Percentiles rank a stretch among this genome's conserved stretches.
phyloP scores from a whole-genome alignment of 2,113 vertebrate genomes.

The Theristicus caerulescens region DNA sequence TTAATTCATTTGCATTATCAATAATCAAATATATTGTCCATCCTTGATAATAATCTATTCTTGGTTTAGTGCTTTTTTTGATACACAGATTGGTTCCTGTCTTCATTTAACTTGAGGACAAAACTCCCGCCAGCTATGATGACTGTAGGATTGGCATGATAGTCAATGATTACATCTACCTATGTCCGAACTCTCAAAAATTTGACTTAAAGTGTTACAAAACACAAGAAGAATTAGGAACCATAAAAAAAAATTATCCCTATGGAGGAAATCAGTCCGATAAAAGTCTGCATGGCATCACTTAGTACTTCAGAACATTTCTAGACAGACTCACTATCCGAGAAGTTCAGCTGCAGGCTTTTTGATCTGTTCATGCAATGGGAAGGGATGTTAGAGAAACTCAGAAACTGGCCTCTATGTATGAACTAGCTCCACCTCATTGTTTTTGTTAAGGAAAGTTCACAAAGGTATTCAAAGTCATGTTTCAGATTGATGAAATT shows the following conservation, averaged over 20 bases:
- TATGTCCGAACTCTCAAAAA: not conserved
- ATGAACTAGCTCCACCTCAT: not conserved
- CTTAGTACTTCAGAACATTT: not conserved
- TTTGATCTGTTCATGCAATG: not conserved
- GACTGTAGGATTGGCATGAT: not conserved
- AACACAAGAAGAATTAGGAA: not conserved
- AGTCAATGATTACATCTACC: not conserved
- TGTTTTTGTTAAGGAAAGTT: not conserved
- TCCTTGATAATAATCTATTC: not conserved
- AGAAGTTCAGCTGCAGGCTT: not conserved
- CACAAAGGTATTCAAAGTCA: not conserved
- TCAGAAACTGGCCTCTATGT: not conserved
- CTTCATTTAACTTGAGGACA: not conserved
- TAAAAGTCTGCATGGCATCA: not conserved
- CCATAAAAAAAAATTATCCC: not conserved
- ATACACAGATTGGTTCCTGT: not conserved
- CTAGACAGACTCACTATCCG: not conserved
- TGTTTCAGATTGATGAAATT: not conserved
- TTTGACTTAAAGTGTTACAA: not conserved
- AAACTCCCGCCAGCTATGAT: not conserved
- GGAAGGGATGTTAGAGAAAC: not conserved
- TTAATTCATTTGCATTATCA: not conserved
- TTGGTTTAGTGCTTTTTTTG: not conserved
- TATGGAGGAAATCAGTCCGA: not conserved
- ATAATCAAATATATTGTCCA: not conserved